Evolutionary conservation across 2,113 vertebrate species (phyloP), one percentile per base, ranked within the genome.

Genomic region (Alethe diademata): DNA sequence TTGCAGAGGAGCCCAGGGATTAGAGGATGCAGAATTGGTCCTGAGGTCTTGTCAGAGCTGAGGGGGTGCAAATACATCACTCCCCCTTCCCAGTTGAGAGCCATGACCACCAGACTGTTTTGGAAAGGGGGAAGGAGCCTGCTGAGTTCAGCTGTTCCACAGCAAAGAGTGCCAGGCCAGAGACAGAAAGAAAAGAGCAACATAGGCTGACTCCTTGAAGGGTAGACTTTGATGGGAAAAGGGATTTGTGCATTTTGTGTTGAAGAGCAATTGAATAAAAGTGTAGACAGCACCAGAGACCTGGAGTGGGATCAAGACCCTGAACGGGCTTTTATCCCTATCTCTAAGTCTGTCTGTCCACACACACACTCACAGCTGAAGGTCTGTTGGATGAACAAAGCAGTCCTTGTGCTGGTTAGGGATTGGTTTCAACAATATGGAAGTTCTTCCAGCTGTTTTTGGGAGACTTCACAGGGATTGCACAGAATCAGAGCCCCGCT

Each of bases 391-490:
- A 64, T 86, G 79, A 96, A 58, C 60, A 93, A 90, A 92, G 79
- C 88, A 67, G 42, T 65, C 38, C 88, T 96, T 90, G 50, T 93
- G 75, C 75, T 92, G n/a, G 28, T 71, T 92, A 93, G 64, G 56
- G 54, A 36, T 90, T 86, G 54, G 54, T 86, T 94, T 94, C 75
- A 92, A 86, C 75, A 92, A 78, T 56, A 92, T 92, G 75, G 90
- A 90, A 92, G 80, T 83, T 93, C 82, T 93, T 95, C 72, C 94
- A 95, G 82, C 88, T 93, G 67, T 84, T 88, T 62, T 58, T 86
- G 75, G 54, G 72, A 90, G 58, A 29, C 47, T 92, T 92, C 75
- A 69, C 73, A 45, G 0, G 1, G 38, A 61, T 53, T 69, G 64
- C 64, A 45, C 28, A 70, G 56, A 36, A 70, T 76, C 60, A 54